A percentile compares a stretch with the other conserved stretches of the same genome.
Evolutionary conservation across 2,888 invertebrate genomes (phyloP).

Genomic region (Oscheius sp.): DNA sequence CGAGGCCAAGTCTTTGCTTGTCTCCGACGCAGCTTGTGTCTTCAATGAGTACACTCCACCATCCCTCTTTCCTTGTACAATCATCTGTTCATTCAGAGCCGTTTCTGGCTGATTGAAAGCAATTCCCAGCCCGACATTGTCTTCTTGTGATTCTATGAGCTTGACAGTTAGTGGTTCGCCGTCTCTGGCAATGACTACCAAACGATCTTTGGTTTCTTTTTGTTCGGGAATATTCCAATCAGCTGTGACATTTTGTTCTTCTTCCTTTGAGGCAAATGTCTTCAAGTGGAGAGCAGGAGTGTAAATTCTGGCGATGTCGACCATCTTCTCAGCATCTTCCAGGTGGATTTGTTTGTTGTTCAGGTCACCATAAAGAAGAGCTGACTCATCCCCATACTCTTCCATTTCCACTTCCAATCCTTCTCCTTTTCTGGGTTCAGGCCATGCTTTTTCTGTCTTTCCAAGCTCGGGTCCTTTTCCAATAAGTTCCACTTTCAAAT

Average conservation of each 20-base stretch:
- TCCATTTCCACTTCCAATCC: conserved; percentile 50
- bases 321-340: conserved; percentile 49
- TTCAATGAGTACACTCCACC: conserved; percentile 62
- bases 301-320: conserved; percentile 45
- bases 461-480: conserved; percentile 48
- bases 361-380: conserved; percentile 64
- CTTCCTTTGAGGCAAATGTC: conserved; percentile 38
- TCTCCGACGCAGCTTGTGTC: conserved; percentile 59
- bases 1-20: conserved; percentile 34
- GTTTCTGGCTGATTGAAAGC: conserved; percentile 55
- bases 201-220: conserved; percentile 32
- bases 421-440: conserved; percentile 48
- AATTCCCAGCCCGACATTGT: conserved; percentile 53
- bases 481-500: conserved; percentile 60
- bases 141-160: conserved; percentile 56
- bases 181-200: conserved; percentile 48
- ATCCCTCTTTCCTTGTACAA: conserved; percentile 45
- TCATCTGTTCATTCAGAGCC: conserved; percentile 29
- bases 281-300: conserved; percentile 34
- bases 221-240: conserved; percentile 47
- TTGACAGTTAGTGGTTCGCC: conserved; percentile 45
- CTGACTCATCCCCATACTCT: conserved; percentile 66
- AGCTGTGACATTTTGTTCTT: conserved; percentile 14
- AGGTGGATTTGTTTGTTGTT: conserved; percentile 46
- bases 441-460: conserved; percentile 41